Base-by-base conservation (phyloP, 2,888 invertebrate species). In the Cosmia trapezina region DNA sequence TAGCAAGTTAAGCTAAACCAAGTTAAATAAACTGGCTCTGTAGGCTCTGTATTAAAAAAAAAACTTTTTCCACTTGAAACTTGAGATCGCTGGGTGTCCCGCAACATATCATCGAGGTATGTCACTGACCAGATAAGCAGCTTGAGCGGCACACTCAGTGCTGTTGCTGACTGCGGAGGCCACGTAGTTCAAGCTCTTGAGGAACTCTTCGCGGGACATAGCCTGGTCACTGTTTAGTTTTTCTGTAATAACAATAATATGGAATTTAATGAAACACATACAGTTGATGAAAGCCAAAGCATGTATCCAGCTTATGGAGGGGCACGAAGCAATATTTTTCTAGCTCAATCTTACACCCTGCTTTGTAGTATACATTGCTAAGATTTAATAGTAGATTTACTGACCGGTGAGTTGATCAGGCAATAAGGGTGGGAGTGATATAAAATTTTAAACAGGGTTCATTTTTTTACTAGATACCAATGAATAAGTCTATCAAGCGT, bases 111-210 rank as follows among this genome's bases (percentile, higher is more conserved):
- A 17, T 60, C n/a, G 7, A 62, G 22, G 11, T 45, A 22, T 12
- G 9, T 0, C 17, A 73, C 83, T 65, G 9, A 95, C 95, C 89
- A 94, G 81, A 67, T 94, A 94, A 0, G 91, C 91, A 72, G 92
- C 93, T 6, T 95, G 94, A 0, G 91, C 87, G 0, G 93, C 93
- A n/a, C 90, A 91, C 41, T 93, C 92, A 0, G 91, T 83, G 37
- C 89, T 89, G 80, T 89, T 91, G 80, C 88, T 88, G 6, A 93
- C 91, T 0, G 94, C 92, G 0, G 91, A 80, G 4, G 91, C 86
- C 4, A 93, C 84, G 74, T 89, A 91, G 54, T 87, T 82, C 61
- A 95, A 83, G 3, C 89, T 86, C 51, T 88, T 84, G 54, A 86
- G 74, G 73, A 94, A 92, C 77, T 94, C 89, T 14, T 88, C 87